A percentile compares a stretch with the other conserved stretches of the same genome.
Conservation (phyloP, 2,113 vertebrate genomes). For the Heterocephalus glaber region DNA sequence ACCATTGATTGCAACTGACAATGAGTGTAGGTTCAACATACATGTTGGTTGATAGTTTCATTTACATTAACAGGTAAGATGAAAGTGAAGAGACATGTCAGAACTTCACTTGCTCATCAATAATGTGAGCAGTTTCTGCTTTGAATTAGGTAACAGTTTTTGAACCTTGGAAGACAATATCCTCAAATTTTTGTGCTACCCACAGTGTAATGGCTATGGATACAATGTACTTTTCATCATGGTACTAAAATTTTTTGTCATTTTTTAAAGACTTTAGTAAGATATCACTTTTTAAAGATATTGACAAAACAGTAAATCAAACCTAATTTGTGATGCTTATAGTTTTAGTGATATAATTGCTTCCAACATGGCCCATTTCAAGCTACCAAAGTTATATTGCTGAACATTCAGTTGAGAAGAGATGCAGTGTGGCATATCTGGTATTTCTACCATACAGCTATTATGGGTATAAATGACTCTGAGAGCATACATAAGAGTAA, state of each 20-base stretch:
- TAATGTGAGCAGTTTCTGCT: background rate
- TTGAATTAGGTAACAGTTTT: background rate
- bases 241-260: background rate
- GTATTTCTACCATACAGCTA: background rate
- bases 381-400: background rate
- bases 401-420: background rate
- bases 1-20: slow-evolving; percentile 26
- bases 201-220: background rate
- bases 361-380: background rate
- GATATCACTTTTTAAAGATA: background rate
- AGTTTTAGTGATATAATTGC: background rate
- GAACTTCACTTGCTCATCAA: background rate
- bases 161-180: slow-evolving; percentile 43
- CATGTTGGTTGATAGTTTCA: slow-evolving; percentile 18
- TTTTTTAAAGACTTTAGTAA: background rate
- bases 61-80: slow-evolving; percentile 29
- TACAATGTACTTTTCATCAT: background rate
- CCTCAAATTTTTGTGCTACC: background rate
- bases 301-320: background rate
- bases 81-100: background rate
- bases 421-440: background rate
- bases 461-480: background rate
- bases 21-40: background rate
- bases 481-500: background rate
- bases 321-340: slow-evolving; percentile 13